Percentiles rank a stretch among this genome's conserved stretches.
Evolutionary conservation across 1,140 invertebrate genomes (phyloP).

Genomic region (Pinna nobilis): DNA sequence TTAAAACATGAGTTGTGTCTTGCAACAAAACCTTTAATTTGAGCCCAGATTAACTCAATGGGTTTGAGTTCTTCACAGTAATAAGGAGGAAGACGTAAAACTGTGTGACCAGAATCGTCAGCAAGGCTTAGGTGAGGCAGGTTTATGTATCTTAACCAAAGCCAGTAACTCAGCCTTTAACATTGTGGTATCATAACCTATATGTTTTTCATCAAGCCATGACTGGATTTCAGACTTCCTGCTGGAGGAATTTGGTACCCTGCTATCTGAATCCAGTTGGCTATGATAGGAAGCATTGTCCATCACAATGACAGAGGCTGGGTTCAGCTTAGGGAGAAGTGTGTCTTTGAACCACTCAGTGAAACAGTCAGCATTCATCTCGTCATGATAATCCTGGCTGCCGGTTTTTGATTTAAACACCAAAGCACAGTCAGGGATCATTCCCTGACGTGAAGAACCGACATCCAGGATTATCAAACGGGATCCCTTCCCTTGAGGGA

Average conservation of each 20-base stretch:
- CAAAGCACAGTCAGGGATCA: not conserved
- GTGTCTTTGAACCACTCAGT: constrained; percentile 6
- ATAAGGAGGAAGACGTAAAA: too few relatives aligned
- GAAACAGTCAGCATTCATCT: too few relatives aligned
- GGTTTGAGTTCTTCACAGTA: constrained; percentile 11
- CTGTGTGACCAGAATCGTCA: not conserved
- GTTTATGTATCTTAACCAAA: not conserved
- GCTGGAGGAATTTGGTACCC: not conserved
- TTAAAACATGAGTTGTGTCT: not conserved
- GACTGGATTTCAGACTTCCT: constrained; percentile 5
- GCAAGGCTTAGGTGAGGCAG: not conserved
- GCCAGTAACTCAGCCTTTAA: not conserved
- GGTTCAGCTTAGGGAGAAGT: not conserved
- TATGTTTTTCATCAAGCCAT: constrained; percentile 15
- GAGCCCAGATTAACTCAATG: constrained; percentile 18
- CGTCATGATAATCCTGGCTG: constrained; percentile 11
- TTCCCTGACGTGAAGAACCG: too few relatives aligned
- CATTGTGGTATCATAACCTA: constrained; percentile 2
- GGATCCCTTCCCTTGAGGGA: not conserved
- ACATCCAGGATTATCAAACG: constrained; percentile 18
- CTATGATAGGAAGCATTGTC: constrained; percentile 25
- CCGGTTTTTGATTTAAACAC: constrained; percentile 9
- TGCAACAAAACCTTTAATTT: constrained; percentile 1
- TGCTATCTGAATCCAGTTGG: constrained; percentile 5
- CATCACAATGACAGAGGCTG: constrained; percentile 8